Evolutionary conservation across 2,888 invertebrate genomes (phyloP).

Genomic region (Notodonta ziczac): DNA sequence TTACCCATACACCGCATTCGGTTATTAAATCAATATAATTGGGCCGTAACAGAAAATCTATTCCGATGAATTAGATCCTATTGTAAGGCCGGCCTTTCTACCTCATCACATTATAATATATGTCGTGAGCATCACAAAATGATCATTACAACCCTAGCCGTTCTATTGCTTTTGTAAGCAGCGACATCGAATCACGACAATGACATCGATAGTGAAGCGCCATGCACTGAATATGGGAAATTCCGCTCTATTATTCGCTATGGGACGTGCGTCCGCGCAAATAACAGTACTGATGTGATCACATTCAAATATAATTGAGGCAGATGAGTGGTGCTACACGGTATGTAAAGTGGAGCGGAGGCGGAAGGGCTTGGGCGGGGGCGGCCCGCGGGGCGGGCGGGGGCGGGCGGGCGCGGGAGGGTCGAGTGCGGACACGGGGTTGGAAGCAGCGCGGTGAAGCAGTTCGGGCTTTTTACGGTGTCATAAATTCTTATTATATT

Average conservation of each 20-base stretch:
- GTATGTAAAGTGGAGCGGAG: conserved; percentile 61
- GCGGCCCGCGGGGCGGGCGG: conserved; percentile 32
- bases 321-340: conserved; percentile 79
- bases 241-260: conserved; percentile 43
- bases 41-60: not conserved
- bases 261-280: conserved; percentile 38
- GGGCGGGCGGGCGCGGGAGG: conserved; percentile 37
- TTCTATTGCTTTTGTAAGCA: conserved; percentile 41
- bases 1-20: not conserved
- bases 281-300: conserved; percentile 50
- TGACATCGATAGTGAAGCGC: conserved; percentile 67
- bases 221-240: conserved; percentile 68
- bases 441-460: conserved; percentile 74
- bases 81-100: conserved; percentile 29
- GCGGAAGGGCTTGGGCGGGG: conserved; percentile 31
- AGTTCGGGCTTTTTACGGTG: conserved; percentile 62
- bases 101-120: conserved; percentile 12
- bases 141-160: conserved; percentile 22
- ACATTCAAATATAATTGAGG: conserved; percentile 54
- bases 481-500: conserved; percentile 47
- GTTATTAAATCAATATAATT: not conserved
- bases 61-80: conserved; percentile 7
- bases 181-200: conserved; percentile 71
- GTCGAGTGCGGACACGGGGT: conserved; percentile 57
- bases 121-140: conserved; percentile 21